Conservation (phyloP, 2,888 invertebrate genomes). For the Subacronicta megacephala region DNA sequence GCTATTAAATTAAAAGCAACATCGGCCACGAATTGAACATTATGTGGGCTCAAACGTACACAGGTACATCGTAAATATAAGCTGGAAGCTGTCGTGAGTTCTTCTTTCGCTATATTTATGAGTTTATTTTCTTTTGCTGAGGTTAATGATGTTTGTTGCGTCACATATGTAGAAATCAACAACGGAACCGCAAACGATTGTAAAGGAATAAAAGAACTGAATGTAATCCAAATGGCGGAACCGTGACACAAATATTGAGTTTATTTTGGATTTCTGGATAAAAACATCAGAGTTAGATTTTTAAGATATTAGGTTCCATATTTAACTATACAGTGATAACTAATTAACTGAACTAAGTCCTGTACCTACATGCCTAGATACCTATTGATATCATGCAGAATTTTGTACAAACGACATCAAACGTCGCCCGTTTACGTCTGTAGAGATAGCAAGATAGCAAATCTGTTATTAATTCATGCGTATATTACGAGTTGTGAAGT, state of each 20-base stretch:
- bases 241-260: slow-evolving; percentile 9
- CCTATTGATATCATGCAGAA: too few species aligned
- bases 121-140: slow-evolving; percentile 58
- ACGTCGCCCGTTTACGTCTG: too few species aligned
- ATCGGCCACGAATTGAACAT: slow-evolving; percentile 53
- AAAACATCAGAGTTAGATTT: background rate
- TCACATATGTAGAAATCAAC: slow-evolving; percentile 42
- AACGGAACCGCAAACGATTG: slow-evolving; percentile 25
- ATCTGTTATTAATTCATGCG: slow-evolving; percentile 7
- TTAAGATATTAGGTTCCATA: background rate
- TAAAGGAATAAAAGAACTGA: slow-evolving; percentile 38
- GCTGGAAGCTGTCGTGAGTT: slow-evolving; percentile 49
- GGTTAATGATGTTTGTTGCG: slow-evolving; percentile 48
- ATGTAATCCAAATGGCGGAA: slow-evolving; percentile 42
- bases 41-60: slow-evolving; percentile 47
- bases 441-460: too few species aligned
- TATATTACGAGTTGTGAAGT: slow-evolving; percentile 10
- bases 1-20: slow-evolving; percentile 62
- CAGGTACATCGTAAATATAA: slow-evolving; percentile 58
- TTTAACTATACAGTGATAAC: too few species aligned
- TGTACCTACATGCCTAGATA: too few species aligned
- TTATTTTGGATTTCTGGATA: slow-evolving; percentile 12
- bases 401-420: too few species aligned
- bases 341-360: too few species aligned
- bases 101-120: slow-evolving; percentile 51